phyloP scores from a whole-genome alignment of 2,888 invertebrate genomes.

The Erpobdella octoculata region DNA sequence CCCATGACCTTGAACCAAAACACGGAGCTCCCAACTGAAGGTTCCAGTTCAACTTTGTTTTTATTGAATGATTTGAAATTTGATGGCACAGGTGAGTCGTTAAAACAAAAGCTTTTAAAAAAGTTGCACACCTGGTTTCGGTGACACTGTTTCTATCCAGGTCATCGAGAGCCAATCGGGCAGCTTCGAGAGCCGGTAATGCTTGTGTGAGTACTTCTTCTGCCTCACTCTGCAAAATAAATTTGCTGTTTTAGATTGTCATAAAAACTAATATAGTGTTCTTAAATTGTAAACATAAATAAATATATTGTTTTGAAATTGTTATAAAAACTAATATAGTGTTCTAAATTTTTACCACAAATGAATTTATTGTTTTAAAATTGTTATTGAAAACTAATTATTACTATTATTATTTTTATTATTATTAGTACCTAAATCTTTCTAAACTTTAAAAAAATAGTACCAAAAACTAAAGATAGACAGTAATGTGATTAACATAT shows the following conservation, averaged over 20 bases:
- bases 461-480: not conserved
- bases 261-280: no score
- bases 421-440: not conserved
- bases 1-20: not conserved
- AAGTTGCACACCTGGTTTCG: slow-evolving; percentile 67
- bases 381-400: no score
- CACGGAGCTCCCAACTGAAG: not conserved
- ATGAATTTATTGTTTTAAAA: no score
- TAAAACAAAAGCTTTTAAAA: not conserved
- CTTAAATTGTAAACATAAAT: no score
- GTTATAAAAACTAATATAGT: no score
- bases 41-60: slow-evolving; percentile 37
- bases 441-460: not conserved
- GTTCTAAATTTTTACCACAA: no score
- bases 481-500: no score
- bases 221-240: slow-evolving; percentile 62
- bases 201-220: slow-evolving; percentile 72
- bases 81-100: slow-evolving; percentile 34
- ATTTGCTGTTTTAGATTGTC: no score
- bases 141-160: slow-evolving; percentile 83
- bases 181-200: slow-evolving; percentile 74
- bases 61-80: slow-evolving; percentile 2
- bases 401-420: no score
- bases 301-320: no score
- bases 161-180: slow-evolving; percentile 69